Evolutionary conservation across 2,797 vertebrate species (phyloP).

Genomic region (Oreortyx pictus): DNA sequence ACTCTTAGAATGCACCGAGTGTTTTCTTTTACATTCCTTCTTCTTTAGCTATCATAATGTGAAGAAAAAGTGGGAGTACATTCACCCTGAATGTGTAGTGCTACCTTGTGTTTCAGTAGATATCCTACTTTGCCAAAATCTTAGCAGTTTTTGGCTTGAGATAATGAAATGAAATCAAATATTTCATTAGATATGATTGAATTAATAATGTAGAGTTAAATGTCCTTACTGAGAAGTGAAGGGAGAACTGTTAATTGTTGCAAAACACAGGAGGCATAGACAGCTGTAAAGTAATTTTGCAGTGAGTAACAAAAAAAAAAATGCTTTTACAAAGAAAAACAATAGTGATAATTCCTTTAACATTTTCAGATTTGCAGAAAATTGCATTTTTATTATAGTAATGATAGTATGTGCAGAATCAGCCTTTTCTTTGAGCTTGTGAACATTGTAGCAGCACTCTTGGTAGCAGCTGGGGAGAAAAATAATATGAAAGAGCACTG

Average conservation of each 20-base stretch:
- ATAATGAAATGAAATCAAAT: neutral
- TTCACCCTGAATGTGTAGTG: neutral
- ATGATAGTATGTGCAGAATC: neutral
- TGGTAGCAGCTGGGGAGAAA: neutral
- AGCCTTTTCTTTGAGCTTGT: neutral
- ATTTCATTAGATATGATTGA: neutral
- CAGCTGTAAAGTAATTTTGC: neutral
- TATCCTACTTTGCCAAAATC: neutral
- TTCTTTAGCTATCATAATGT: neutral
- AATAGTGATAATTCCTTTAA: neutral
- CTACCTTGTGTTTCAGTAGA: neutral
- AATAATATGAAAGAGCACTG: accelerated
- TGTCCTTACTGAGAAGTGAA: neutral
- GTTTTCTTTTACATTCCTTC: neutral
- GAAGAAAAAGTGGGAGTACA: neutral
- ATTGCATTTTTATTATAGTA: neutral
- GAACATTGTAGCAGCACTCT: neutral
- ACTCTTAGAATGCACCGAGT: neutral
- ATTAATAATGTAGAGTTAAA: neutral
- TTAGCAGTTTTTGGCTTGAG: neutral
- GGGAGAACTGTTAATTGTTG: neutral
- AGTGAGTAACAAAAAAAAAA: neutral
- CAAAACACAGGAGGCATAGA: neutral
- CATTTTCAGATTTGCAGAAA: neutral
- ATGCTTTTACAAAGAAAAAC: neutral